Conservation (phyloP, 2,797 vertebrate genomes). For the Alosa sapidissima region DNA sequence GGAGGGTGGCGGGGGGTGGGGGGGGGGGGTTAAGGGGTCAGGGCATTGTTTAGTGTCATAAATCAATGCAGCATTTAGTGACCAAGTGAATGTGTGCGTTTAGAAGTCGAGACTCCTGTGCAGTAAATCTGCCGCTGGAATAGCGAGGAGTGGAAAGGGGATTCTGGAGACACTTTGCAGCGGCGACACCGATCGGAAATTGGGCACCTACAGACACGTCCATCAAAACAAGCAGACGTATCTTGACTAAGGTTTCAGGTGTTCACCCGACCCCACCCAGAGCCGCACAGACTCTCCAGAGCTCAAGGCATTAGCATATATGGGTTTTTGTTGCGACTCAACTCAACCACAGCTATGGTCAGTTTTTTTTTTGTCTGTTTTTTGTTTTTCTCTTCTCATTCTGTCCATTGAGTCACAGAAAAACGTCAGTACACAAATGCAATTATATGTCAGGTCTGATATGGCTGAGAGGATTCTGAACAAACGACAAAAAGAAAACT, state of each 20-base stretch:
- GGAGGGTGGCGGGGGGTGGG: too few species aligned
- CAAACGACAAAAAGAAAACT: conserved; percentile 7
- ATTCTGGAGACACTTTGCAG: not conserved
- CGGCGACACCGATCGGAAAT: not conserved
- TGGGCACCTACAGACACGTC: conserved; percentile 17
- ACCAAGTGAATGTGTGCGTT: not conserved
- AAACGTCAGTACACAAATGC: not conserved
- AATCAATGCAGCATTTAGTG: not conserved
- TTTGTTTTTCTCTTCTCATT: not conserved
- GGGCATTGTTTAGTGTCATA: conserved; percentile 21
- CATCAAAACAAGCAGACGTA: conserved; percentile 24
- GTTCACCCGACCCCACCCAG: conserved; percentile 37
- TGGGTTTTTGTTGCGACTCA: conserved; percentile 28
- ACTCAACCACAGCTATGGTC: conserved; percentile 8
- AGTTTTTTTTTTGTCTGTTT: not conserved
- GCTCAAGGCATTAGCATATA: not conserved
- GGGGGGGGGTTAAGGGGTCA: not conserved
- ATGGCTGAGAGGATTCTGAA: not conserved
- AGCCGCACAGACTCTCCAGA: not conserved
- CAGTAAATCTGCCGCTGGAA: not conserved
- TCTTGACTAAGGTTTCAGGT: conserved; percentile 40
- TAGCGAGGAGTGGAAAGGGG: not conserved
- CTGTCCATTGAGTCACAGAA: not conserved
- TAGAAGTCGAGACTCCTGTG: not conserved
- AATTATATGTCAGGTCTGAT: not conserved